Evolutionary conservation across 2,888 invertebrate genomes (phyloP).

Genomic region (Tethea ocularis): DNA sequence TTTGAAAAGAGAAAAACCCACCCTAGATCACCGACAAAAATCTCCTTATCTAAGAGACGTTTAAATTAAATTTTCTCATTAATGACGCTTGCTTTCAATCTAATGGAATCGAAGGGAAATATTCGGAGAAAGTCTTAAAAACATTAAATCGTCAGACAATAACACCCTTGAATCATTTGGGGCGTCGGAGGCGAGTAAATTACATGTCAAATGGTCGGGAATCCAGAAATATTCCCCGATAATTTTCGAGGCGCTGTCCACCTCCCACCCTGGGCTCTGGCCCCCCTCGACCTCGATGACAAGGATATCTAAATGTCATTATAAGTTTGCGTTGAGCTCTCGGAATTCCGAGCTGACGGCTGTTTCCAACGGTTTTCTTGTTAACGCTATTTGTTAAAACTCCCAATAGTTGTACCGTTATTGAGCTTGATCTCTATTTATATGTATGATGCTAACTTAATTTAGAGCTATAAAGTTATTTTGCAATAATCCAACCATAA

Average conservation of each 20-base stretch:
- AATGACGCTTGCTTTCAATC: slow-evolving; percentile 57
- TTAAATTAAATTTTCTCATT: slow-evolving; percentile 61
- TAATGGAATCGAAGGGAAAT: slow-evolving; percentile 18
- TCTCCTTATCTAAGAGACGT: slow-evolving; percentile 59
- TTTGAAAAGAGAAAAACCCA: slow-evolving; percentile 27
- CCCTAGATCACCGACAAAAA: slow-evolving; percentile 30
- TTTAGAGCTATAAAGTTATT: too few species aligned
- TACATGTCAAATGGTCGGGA: slow-evolving; percentile 75
- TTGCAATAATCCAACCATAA: too few species aligned
- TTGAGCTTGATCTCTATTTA: background rate
- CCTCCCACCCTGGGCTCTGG: slow-evolving; percentile 20
- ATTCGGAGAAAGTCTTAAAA: slow-evolving; percentile 52
- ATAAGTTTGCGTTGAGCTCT: slow-evolving; percentile 71
- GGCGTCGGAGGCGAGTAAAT: slow-evolving; percentile 62
- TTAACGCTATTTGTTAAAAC: slow-evolving; percentile 27
- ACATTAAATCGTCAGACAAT: slow-evolving; percentile 71
- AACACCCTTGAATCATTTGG: slow-evolving; percentile 65
- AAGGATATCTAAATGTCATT: slow-evolving; percentile 82
- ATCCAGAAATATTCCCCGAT: slow-evolving; percentile 72
- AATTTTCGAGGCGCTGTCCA: slow-evolving; percentile 29
- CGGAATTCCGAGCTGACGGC: slow-evolving; percentile 59
- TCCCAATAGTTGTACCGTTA: slow-evolving; percentile 39
- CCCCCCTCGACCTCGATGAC: slow-evolving; percentile 52
- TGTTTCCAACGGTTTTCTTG: slow-evolving; percentile 49
- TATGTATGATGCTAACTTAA: background rate